phyloP scores from a whole-genome alignment of 2,797 vertebrate genomes.

The Phaenicophaeus curvirostris region DNA sequence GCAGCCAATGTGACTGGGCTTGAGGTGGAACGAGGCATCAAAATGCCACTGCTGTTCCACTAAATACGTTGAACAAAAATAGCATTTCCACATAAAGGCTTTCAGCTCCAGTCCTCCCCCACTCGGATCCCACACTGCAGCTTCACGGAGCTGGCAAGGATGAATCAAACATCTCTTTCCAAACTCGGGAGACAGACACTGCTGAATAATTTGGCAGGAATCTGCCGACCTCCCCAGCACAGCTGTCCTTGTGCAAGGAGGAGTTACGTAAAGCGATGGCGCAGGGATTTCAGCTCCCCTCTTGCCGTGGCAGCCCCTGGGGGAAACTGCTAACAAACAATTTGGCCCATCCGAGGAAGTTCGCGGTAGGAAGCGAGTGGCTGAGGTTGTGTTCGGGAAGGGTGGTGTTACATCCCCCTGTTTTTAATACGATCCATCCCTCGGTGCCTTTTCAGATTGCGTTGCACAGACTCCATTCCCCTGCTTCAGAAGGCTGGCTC shows the following conservation, averaged over 20 bases:
- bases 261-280: neutral
- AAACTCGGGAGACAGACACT: slow-evolving; percentile 22
- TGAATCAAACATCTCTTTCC: slow-evolving; percentile 13
- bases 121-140: neutral
- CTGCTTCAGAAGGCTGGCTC: neutral
- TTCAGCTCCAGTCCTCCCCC: neutral
- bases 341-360: neutral
- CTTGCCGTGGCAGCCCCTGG: neutral
- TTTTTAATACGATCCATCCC: neutral
- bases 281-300: neutral
- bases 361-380: fast-evolving
- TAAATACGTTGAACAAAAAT: neutral
- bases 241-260: slow-evolving; percentile 34
- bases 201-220: slow-evolving; percentile 50
- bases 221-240: slow-evolving; percentile 17
- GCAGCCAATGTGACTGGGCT: neutral
- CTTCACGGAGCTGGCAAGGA: neutral
- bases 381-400: neutral
- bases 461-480: neutral
- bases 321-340: neutral
- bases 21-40: neutral
- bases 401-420: neutral
- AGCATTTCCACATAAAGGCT: neutral
- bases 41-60: neutral
- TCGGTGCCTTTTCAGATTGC: fast-evolving